phyloP scores from a whole-genome alignment of 2,888 invertebrate genomes.

The Stictocephala bisonia region DNA sequence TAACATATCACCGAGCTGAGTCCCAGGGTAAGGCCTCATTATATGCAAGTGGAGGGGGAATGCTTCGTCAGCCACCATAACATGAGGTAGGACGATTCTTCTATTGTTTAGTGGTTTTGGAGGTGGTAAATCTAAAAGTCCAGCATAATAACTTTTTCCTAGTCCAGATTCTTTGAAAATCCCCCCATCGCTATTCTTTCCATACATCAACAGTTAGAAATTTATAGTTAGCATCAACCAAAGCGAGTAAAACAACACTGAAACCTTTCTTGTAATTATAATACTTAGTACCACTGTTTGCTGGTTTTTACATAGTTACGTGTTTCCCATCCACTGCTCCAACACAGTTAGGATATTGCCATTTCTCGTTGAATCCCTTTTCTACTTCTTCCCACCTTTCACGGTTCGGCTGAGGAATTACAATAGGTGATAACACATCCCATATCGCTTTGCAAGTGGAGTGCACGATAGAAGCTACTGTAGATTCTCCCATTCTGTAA shows the following conservation, averaged over 20 bases:
- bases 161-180: neutral
- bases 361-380: constrained; percentile 7
- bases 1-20: neutral
- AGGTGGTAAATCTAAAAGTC: neutral
- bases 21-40: neutral
- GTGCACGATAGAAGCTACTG: constrained; percentile 2
- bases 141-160: neutral
- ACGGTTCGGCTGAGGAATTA: neutral
- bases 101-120: neutral
- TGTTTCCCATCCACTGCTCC: neutral
- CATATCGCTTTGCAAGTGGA: constrained; percentile 9
- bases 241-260: neutral
- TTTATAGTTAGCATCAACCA: neutral
- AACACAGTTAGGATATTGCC: neutral
- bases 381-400: neutral
- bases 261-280: neutral
- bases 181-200: neutral
- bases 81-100: neutral
- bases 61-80: neutral
- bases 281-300: neutral
- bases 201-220: neutral
- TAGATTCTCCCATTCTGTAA: constrained; percentile 21
- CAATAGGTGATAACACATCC: constrained; percentile 4
- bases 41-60: neutral
- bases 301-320: neutral